Conservation (phyloP, 2,888 invertebrate genomes). For the Stenolophus ochropezus region DNA sequence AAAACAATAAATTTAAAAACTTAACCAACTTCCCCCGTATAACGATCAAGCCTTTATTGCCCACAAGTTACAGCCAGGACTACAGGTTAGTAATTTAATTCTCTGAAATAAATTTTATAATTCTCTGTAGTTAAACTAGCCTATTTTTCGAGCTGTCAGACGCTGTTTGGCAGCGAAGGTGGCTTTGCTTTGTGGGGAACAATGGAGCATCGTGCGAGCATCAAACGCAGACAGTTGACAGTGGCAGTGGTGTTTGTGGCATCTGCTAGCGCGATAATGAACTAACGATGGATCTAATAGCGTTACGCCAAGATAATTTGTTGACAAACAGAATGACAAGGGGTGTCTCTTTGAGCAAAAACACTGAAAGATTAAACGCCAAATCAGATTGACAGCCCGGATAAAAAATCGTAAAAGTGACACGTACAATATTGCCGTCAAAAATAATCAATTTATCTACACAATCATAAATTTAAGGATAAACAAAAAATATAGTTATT, state of each 20-base stretch:
- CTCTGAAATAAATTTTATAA: too few species aligned
- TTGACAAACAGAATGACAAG: background rate
- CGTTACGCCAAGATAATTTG: background rate
- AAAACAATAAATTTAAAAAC: constrained; percentile 10
- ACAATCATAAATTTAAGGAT: too few species aligned
- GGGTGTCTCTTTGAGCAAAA: background rate
- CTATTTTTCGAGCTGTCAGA: background rate
- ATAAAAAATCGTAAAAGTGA: background rate
- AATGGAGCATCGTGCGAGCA: background rate
- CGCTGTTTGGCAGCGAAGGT: background rate
- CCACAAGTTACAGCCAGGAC: too few species aligned
- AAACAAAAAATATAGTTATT: too few species aligned
- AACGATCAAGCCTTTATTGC: background rate
- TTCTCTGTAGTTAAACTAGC: too few species aligned
- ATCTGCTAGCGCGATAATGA: constrained; percentile 4
- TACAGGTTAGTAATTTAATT: too few species aligned
- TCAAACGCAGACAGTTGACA: constrained; percentile 25
- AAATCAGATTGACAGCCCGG: background rate
- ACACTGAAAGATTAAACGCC: background rate
- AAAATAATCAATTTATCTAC: too few species aligned
- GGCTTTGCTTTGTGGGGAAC: constrained; percentile 7
- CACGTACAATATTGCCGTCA: background rate
- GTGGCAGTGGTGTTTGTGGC: background rate
- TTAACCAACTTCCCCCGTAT: background rate
- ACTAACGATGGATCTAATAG: constrained; percentile 28